These are phyloP conservation scores for Pristionchus japonicus DNA, from an alignment of 2,888 invertebrate genomes.

Conservation along the genomic window DNA sequence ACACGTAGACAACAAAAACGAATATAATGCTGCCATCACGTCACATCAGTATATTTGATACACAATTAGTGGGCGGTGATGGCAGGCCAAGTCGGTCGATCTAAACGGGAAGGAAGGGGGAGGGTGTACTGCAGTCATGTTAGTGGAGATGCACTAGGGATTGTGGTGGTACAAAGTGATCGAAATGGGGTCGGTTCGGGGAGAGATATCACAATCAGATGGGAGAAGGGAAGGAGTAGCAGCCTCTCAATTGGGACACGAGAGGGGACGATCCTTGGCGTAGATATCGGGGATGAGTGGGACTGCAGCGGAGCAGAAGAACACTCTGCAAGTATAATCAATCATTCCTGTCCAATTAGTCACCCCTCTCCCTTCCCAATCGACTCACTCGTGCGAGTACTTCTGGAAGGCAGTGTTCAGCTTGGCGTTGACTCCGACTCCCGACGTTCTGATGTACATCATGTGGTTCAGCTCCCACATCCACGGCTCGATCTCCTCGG, in stretches of 20 bases:
- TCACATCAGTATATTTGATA: conserved; percentile 45
- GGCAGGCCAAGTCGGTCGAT: not conserved
- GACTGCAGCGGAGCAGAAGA: conserved; percentile 28
- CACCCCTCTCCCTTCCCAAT: not conserved
- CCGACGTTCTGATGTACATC: conserved; percentile 52
- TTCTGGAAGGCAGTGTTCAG: conserved; percentile 63
- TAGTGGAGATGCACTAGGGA: not conserved
- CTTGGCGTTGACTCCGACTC: conserved; percentile 50
- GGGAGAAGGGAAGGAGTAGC: not conserved
- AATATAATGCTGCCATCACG: not conserved
- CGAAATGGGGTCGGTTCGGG: not conserved
- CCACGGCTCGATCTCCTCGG: conserved; percentile 65
- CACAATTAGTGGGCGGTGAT: conserved; percentile 35
- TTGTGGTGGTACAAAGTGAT: not conserved
- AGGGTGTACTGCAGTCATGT: conserved; percentile 18
- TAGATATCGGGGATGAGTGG: conserved; percentile 5
- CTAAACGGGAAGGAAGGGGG: not conserved
- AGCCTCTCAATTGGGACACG: conserved; percentile 8
- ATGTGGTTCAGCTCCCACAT: conserved; percentile 69
- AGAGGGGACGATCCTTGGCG: not conserved
- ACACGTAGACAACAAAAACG: not conserved
- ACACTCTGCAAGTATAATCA: conserved; percentile 30
- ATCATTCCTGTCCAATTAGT: not conserved
- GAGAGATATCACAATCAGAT: not conserved
- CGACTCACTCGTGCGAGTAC: conserved; percentile 69